phyloP scores from a whole-genome alignment of 2,113 vertebrate species.

The Xenopus laevis region DNA sequence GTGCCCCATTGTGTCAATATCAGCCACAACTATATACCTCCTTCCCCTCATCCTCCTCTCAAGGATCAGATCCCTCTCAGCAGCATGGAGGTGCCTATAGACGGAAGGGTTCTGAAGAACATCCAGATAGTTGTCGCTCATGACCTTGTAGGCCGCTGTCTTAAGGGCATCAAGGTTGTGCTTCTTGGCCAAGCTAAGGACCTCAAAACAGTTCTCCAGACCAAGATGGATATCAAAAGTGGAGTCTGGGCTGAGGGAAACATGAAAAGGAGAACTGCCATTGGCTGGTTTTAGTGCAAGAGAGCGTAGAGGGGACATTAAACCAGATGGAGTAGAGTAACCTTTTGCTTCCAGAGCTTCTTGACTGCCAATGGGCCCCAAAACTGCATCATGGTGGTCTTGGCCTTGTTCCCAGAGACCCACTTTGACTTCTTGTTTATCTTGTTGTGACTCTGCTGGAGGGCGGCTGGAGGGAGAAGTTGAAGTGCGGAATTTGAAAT shows the following conservation, averaged over 20 bases:
- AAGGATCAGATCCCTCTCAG: conserved; percentile 77
- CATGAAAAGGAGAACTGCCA: conserved; percentile 53
- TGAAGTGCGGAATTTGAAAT: not conserved
- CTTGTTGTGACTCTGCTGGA: not conserved
- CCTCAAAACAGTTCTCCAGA: conserved; percentile 83
- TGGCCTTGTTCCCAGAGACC: too few species aligned
- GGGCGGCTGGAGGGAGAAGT: not conserved
- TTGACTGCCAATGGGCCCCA: too few species aligned
- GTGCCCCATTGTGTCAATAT: conserved; percentile 68
- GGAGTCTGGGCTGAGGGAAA: conserved; percentile 49
- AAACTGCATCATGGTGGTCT: too few species aligned
- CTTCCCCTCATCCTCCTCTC: conserved; percentile 66
- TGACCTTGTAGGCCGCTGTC: conserved; percentile 73
- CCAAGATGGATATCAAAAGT: conserved; percentile 63
- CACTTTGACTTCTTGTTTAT: too few species aligned
- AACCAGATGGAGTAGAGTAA: not conserved
- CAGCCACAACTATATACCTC: conserved; percentile 68
- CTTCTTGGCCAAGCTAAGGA: conserved; percentile 72
- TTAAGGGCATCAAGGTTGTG: conserved; percentile 58
- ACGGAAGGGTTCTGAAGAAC: conserved; percentile 74
- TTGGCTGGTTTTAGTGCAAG: conserved; percentile 47
- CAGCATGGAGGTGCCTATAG: conserved; percentile 71
- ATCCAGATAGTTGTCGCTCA: conserved; percentile 89
- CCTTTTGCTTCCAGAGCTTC: not conserved
- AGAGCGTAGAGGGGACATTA: not conserved